phyloP scores from a whole-genome alignment of 2,113 vertebrate genomes.

The Hippocampus comes region DNA sequence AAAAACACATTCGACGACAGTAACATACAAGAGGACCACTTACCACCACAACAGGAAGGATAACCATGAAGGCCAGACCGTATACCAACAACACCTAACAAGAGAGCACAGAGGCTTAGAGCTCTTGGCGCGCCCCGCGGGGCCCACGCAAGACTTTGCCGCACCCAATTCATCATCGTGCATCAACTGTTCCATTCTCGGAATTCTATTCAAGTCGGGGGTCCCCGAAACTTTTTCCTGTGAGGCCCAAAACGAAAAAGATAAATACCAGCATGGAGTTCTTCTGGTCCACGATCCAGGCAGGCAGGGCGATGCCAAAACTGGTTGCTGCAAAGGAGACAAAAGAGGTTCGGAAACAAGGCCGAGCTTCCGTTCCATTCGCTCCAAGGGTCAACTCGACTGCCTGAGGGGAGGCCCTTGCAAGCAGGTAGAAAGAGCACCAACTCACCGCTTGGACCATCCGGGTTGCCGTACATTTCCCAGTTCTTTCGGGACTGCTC shows the following conservation, averaged over 20 bases:
- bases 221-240: no score
- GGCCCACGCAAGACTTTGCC: no score
- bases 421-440: not conserved
- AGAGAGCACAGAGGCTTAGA: constrained; percentile 4
- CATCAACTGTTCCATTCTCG: no score
- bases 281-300: constrained; percentile 99
- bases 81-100: constrained; percentile 92
- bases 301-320: constrained; percentile 94
- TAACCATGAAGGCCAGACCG: constrained; percentile 98
- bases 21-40: constrained; percentile 32
- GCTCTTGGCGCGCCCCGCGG: not conserved
- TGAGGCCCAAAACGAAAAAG: not conserved
- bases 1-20: not conserved
- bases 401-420: no score
- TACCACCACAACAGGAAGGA: constrained; percentile 98
- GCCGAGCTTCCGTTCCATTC: not conserved
- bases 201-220: no score
- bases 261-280: constrained; percentile 93
- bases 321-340: constrained; percentile 78
- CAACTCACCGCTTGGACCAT: constrained; percentile 89
- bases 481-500: constrained; percentile 90
- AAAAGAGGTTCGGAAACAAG: not conserved
- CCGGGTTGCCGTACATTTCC: constrained; percentile 92
- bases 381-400: not conserved
- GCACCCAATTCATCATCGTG: no score